Percentiles rank a stretch among this genome's conserved stretches.
phyloP scores from a whole-genome alignment of 2,113 vertebrate genomes.

The Dicaeum eximium region DNA sequence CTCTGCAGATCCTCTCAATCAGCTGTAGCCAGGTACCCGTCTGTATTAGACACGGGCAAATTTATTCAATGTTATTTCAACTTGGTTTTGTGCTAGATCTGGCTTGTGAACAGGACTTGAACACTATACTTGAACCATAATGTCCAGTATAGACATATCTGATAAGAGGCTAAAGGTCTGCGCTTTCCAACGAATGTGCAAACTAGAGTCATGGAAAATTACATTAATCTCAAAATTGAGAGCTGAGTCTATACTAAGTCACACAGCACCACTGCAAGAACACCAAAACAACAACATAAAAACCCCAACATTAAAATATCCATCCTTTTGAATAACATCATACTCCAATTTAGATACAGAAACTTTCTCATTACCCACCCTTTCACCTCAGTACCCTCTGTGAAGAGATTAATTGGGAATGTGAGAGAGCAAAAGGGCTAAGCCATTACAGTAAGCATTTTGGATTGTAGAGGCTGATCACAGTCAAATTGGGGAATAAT shows the following conservation, averaged over 20 bases:
- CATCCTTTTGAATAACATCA: neutral
- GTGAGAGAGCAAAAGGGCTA: neutral
- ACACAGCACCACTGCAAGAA: neutral
- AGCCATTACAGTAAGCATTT: neutral
- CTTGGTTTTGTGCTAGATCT: neutral
- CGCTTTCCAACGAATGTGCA: neutral
- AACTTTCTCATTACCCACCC: neutral
- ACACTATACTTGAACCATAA: neutral
- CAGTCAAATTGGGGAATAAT: neutral
- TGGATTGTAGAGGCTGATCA: neutral
- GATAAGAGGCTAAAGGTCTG: neutral
- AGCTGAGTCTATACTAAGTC: neutral
- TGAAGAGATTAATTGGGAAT: neutral
- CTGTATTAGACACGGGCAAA: neutral
- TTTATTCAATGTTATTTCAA: neutral
- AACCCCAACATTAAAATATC: neutral
- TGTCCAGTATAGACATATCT: neutral
- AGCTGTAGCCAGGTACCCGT: neutral
- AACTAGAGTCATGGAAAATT: neutral
- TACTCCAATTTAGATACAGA: neutral
- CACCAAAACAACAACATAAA: neutral
- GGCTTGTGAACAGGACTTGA: neutral
- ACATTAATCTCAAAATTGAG: neutral
- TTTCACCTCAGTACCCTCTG: neutral
- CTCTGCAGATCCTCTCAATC: neutral